phyloP scores from a whole-genome alignment of 1,140 invertebrate species.

The Panulirus ornatus region DNA sequence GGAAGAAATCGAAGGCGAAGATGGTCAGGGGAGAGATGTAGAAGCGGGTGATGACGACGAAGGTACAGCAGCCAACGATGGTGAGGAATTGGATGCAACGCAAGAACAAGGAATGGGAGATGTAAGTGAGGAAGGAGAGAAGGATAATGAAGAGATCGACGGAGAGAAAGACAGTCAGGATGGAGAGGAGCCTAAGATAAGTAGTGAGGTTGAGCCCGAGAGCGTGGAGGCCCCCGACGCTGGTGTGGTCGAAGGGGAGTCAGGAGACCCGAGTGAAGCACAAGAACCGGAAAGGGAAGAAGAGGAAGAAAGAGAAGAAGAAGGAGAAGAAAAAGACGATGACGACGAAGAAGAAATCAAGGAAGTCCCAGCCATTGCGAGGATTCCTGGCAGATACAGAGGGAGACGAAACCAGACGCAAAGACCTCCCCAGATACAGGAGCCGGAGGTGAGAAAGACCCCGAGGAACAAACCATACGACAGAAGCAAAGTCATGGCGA shows the following conservation, averaged over 20 bases:
- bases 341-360: constrained; percentile 56
- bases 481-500: neutral
- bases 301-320: neutral
- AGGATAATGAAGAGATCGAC: neutral
- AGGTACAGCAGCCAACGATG: neutral
- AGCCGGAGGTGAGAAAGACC: neutral
- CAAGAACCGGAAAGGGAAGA: neutral
- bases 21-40: neutral
- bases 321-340: constrained; percentile 14
- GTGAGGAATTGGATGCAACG: neutral
- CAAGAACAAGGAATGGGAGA: neutral
- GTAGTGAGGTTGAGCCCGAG: neutral
- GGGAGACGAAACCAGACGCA: neutral
- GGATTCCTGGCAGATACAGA: constrained; percentile 23
- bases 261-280: no score
- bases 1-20: neutral
- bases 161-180: neutral
- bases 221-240: no score
- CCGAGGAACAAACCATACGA: neutral
- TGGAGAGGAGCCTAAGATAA: neutral
- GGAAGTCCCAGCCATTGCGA: constrained; percentile 56
- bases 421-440: constrained; percentile 9
- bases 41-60: neutral
- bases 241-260: no score
- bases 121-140: neutral